phyloP scores from a whole-genome alignment of 2,797 vertebrate genomes.

The Pristis pectinata region DNA sequence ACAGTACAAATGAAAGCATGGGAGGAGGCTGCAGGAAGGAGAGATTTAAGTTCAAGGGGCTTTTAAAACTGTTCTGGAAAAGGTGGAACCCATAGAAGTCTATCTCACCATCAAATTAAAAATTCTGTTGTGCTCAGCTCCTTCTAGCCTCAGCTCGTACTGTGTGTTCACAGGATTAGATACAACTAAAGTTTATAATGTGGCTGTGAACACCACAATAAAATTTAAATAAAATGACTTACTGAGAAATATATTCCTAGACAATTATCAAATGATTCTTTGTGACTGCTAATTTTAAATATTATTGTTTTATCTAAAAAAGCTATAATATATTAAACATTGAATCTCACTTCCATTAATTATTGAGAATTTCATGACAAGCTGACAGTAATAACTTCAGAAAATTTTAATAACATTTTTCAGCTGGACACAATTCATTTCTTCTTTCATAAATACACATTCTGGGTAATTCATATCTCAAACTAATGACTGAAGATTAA shows the following conservation, averaged over 20 bases:
- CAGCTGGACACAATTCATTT: not conserved
- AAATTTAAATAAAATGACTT: not conserved
- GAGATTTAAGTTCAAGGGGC: too few species aligned
- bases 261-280: not conserved
- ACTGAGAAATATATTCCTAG: not conserved
- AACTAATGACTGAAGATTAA: not conserved
- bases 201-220: not conserved
- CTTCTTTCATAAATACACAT: not conserved
- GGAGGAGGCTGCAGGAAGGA: too few species aligned
- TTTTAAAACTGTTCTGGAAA: too few species aligned
- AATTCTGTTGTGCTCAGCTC: too few species aligned
- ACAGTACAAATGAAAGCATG: too few species aligned
- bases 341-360: not conserved
- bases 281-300: not conserved
- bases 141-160: not conserved
- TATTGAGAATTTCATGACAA: constrained; percentile 1
- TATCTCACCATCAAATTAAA: too few species aligned
- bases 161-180: not conserved
- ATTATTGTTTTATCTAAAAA: not conserved
- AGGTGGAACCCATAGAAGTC: too few species aligned
- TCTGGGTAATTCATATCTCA: not conserved
- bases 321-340: too few species aligned
- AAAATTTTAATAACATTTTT: not conserved
- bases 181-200: not conserved
- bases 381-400: not conserved